A percentile compares a stretch with the other conserved stretches of the same genome.
These are phyloP conservation scores for Ataeniobius toweri DNA, from an alignment of 2,797 vertebrate species.

Conservation along the genomic window DNA sequence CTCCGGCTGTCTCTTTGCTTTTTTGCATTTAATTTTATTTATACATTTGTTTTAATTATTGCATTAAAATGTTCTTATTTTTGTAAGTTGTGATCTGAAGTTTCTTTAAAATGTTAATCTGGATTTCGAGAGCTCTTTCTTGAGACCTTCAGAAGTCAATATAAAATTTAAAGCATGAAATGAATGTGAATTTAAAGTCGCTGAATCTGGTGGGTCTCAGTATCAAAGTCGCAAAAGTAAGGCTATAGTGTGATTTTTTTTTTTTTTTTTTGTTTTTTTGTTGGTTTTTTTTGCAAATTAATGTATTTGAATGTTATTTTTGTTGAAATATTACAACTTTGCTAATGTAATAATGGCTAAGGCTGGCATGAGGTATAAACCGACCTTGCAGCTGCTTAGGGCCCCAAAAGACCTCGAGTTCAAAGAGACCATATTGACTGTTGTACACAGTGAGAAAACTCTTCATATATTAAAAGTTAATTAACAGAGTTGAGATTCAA, in stretches of 20 bases:
- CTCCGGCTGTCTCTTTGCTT: background rate
- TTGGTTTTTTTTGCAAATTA: too few relatives aligned
- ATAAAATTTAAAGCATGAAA: too few relatives aligned
- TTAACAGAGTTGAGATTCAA: background rate
- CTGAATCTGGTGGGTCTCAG: background rate
- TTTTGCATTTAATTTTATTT: background rate
- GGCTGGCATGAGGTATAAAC: background rate
- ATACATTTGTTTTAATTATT: background rate
- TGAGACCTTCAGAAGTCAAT: too few relatives aligned
- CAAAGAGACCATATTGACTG: background rate
- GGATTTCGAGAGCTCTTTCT: too few relatives aligned
- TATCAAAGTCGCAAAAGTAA: background rate
- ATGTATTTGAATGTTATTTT: background rate
- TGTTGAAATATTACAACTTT: background rate
- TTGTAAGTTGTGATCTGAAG: background rate
- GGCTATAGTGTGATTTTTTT: background rate
- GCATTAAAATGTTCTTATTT: background rate
- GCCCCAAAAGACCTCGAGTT: background rate
- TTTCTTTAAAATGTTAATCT: too few relatives aligned
- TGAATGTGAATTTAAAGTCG: background rate
- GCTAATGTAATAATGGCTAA: background rate
- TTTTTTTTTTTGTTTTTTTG: too few relatives aligned
- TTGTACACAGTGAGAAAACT: background rate
- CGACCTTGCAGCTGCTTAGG: background rate
- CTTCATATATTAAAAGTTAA: background rate